Conservation (phyloP, 2,113 vertebrate species). For the Meriones unguiculatus region DNA sequence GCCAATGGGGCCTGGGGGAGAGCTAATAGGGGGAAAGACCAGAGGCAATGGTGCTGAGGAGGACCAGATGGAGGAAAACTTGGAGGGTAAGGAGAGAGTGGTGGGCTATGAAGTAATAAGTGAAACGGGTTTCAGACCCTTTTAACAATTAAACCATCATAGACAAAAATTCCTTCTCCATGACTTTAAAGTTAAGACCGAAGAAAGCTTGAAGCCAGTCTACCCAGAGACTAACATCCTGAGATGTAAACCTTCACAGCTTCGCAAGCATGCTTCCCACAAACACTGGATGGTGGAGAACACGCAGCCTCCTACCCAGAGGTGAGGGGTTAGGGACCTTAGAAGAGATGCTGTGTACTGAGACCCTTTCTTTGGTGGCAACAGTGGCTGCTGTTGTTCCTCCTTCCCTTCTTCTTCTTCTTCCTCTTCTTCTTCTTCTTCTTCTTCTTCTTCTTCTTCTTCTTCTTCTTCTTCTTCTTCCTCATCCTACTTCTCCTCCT, state of each 20-base stretch:
- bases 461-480: too few species aligned
- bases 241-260: slow-evolving; percentile 10
- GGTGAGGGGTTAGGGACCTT: background rate
- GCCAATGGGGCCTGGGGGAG: background rate
- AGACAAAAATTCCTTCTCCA: slow-evolving; percentile 61
- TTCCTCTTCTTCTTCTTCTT: background rate
- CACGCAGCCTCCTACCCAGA: background rate
- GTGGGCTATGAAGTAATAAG: background rate
- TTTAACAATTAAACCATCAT: slow-evolving; percentile 33
- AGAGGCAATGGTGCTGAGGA: background rate
- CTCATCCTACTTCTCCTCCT: background rate
- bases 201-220: slow-evolving; percentile 49
- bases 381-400: background rate
- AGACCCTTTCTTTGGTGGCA: background rate
- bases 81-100: background rate
- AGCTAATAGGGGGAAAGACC: background rate
- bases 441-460: background rate
- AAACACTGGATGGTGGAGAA: background rate
- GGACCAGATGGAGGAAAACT: slow-evolving; percentile 1
- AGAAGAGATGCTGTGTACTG: background rate
- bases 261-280: slow-evolving; percentile 2
- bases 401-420: fast-evolving
- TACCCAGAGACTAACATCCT: background rate
- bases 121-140: background rate
- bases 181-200: slow-evolving; percentile 37